Base-by-base conservation (phyloP, 2,113 vertebrate genomes). In the Nyctereutes procyonoides region DNA sequence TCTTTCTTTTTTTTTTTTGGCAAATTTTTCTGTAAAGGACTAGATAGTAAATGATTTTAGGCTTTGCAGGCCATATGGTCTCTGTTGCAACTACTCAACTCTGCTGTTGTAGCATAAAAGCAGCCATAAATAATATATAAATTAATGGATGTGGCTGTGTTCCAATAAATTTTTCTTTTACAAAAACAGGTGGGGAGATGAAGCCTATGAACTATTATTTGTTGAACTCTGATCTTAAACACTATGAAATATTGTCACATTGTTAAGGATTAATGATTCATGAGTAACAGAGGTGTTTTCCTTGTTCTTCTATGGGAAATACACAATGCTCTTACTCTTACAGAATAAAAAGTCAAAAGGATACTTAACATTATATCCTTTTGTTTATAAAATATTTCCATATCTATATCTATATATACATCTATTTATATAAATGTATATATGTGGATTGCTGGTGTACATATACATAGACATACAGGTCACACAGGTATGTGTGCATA, bases 41-140 rank as follows among this genome's bases (percentile, higher is more conserved):
- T 24, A 56, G 76, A 58, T 56, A 80, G 35, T 85, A 97, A 94
- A 89, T 96, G 55, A 90, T 93, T 76, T 95, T 85, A 81, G 43
- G 8, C 38, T 94, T 94, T 85, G 10, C 15, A 58, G 82, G 53
- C 63, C 14, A 63, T 81, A 73, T 94, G 17, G 63, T 85, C 32
- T 63, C n/a, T 82, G 24, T 63, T 93, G 48, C 51, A 81, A 30
- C 53, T 94, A 76, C 15, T 95, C 20, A 90, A 63, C 17, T 60
- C 48, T 82, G 58, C 24, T 91, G 4, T 86, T 74, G 38, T 85
- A 86, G 63, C 35, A 48, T 55, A 96, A 92, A 88, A 77, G 69
- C 38, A 93, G 51, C 56, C 93, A 30, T 94, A 95, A 91, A 48
- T 32, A 94, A 69, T 62, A 48, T 28, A 81, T 90, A 81, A 93